Evolutionary conservation across 2,888 invertebrate species (phyloP).

Genomic region (Drosophila fungiperda): DNA sequence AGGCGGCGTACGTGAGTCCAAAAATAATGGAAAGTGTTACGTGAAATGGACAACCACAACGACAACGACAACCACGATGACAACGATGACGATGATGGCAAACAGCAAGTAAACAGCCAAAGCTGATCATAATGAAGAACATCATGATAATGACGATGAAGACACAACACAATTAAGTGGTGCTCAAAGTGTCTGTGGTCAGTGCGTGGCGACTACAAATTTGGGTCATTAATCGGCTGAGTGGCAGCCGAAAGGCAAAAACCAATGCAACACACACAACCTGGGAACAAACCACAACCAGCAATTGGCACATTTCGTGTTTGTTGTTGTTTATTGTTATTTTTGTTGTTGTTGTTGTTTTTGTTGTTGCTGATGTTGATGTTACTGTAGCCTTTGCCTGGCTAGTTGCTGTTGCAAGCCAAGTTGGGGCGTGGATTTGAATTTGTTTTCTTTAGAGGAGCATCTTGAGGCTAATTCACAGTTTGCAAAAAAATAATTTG

Average conservation of each 20-base stretch:
- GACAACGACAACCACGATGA: slow-evolving; percentile 3
- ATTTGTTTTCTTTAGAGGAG: slow-evolving; percentile 11
- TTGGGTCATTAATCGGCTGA: slow-evolving; percentile 75
- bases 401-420: slow-evolving; percentile 25
- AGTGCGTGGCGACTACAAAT: slow-evolving; percentile 62
- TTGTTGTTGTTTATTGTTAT: slow-evolving; percentile 9
- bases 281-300: slow-evolving; percentile 32
- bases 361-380: slow-evolving; percentile 9
- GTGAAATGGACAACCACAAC: slow-evolving; percentile 45
- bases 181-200: slow-evolving; percentile 69
- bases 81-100: slow-evolving; percentile 12
- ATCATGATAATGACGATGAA: slow-evolving; percentile 32
- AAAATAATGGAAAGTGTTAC: slow-evolving; percentile 76
- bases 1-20: slow-evolving; percentile 55
- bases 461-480: slow-evolving; percentile 7
- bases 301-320: slow-evolving; percentile 56
- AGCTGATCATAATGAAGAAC: slow-evolving; percentile 24
- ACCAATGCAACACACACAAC: slow-evolving; percentile 16
- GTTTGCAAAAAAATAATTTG: slow-evolving; percentile 1
- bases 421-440: slow-evolving; percentile 36
- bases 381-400: slow-evolving; percentile 35
- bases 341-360: slow-evolving; percentile 13
- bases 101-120: slow-evolving; percentile 21
- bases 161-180: slow-evolving; percentile 31
- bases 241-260: slow-evolving; percentile 30